Conservation (phyloP, 2,113 vertebrate genomes). For the Callithrix jacchus region DNA sequence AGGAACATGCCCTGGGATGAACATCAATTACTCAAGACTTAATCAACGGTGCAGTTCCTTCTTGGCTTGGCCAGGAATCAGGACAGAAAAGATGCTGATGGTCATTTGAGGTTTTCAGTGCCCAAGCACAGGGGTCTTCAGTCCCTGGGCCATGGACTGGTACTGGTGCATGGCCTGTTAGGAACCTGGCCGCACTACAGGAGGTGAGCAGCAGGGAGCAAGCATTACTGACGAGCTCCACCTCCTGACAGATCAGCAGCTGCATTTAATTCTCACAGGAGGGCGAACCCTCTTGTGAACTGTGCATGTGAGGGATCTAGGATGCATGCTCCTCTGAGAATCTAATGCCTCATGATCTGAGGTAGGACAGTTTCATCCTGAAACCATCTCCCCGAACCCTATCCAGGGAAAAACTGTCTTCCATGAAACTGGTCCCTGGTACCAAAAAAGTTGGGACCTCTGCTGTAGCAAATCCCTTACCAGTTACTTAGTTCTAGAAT, state of each 20-base stretch:
- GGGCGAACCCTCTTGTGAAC: neutral
- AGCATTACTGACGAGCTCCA: neutral
- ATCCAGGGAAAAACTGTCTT: neutral
- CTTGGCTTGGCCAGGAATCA: neutral
- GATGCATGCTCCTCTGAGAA: neutral
- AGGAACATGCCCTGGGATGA: neutral
- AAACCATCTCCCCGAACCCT: neutral
- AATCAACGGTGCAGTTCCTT: neutral
- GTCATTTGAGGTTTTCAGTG: neutral
- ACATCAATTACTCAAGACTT: neutral
- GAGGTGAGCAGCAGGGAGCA: neutral
- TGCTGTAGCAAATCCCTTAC: neutral
- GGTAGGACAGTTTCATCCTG: neutral
- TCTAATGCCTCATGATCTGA: neutral
- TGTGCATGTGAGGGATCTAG: neutral
- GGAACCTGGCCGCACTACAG: neutral
- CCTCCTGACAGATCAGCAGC: neutral
- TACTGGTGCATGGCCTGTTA: neutral
- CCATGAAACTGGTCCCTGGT: neutral
- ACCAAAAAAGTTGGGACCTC: neutral
- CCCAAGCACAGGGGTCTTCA: neutral
- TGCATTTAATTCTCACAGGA: neutral
- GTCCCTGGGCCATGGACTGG: neutral
- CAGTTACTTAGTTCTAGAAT: neutral
- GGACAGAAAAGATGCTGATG: neutral